These are phyloP conservation scores for Drosophila hamatofila DNA, from an alignment of 2,888 invertebrate species.

Conservation along the genomic window DNA sequence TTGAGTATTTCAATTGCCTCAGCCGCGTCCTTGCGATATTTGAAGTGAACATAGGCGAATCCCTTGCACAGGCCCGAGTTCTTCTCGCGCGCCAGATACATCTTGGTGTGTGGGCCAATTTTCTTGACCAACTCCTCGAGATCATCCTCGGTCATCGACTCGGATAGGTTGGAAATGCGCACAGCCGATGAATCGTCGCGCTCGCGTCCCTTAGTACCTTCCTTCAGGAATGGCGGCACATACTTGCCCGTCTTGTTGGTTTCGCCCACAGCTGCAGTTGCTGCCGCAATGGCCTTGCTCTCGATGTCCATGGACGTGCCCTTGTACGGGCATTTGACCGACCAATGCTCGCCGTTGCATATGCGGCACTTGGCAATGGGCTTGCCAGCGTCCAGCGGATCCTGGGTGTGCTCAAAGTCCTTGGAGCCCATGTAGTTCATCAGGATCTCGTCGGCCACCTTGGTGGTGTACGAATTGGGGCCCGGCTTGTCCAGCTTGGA, in stretches of 20 bases:
- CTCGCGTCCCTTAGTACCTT: slow-evolving; percentile 90
- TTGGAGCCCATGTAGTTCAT: slow-evolving; percentile 96
- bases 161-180: slow-evolving; percentile 98
- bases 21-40: slow-evolving; percentile 94
- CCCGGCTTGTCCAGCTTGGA: slow-evolving; percentile 96
- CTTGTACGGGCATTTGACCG: slow-evolving; percentile 98
- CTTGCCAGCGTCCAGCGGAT: slow-evolving; percentile 93
- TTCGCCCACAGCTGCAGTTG: slow-evolving; percentile 63
- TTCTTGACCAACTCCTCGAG: slow-evolving; percentile 97
- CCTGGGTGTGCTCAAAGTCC: slow-evolving; percentile 94
- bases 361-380: slow-evolving; percentile 91
- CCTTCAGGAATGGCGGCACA: slow-evolving; percentile 95
- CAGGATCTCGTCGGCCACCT: slow-evolving; percentile 96
- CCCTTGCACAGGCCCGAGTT: slow-evolving; percentile 95
- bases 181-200: slow-evolving; percentile 96
- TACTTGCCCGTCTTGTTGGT: slow-evolving; percentile 87
- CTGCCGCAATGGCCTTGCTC: slow-evolving; percentile 86
- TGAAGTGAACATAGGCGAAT: slow-evolving; percentile 99
- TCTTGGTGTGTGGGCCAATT: slow-evolving; percentile 96
- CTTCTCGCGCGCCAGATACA: slow-evolving; percentile 98
- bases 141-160: slow-evolving; percentile 97
- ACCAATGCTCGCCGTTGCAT: slow-evolving; percentile 99
- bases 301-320: slow-evolving; percentile 91
- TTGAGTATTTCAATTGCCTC: slow-evolving; percentile 95
- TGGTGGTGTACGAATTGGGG: slow-evolving; percentile 98